A percentile compares a stretch with the other conserved stretches of the same genome.
Conservation (phyloP, 1,140 invertebrate species). For the Thaumatotibia leucotreta region DNA sequence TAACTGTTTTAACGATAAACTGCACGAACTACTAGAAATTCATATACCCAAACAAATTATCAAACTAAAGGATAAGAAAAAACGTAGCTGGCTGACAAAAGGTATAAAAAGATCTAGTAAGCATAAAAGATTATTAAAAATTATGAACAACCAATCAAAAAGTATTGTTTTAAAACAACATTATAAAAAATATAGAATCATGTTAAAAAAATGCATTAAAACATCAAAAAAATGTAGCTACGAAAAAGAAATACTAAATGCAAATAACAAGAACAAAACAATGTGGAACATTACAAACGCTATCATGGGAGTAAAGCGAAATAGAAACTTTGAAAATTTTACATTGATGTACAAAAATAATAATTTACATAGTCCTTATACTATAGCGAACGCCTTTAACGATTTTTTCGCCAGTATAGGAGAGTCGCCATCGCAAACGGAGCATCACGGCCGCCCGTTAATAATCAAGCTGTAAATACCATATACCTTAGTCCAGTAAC, state of each 20-base stretch:
- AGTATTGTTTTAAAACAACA: background rate
- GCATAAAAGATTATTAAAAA: conserved; percentile 1
- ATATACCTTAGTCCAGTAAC: too few relatives aligned
- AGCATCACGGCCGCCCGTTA: too few relatives aligned
- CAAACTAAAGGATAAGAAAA: background rate
- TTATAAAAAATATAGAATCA: background rate
- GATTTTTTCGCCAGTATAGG: too few relatives aligned
- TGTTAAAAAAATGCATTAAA: conserved; percentile 4
- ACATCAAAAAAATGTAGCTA: background rate
- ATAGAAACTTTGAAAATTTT: too few relatives aligned
- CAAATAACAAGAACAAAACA: conserved; percentile 4
- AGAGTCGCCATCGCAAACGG: too few relatives aligned
- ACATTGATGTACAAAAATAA: too few relatives aligned
- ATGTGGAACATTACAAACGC: conserved; percentile 11
- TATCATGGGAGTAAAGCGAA: too few relatives aligned
- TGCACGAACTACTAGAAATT: too few relatives aligned
- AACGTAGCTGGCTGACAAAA: background rate
- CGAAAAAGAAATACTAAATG: background rate
- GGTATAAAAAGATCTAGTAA: background rate
- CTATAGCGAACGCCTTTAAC: too few relatives aligned
- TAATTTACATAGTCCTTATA: too few relatives aligned
- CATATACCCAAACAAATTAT: background rate
- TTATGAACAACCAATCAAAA: background rate
- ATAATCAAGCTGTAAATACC: too few relatives aligned
- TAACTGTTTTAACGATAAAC: background rate